These are phyloP conservation scores for Babylonia areolata DNA, from an alignment of 1,140 invertebrate species.

Conservation along the genomic window DNA sequence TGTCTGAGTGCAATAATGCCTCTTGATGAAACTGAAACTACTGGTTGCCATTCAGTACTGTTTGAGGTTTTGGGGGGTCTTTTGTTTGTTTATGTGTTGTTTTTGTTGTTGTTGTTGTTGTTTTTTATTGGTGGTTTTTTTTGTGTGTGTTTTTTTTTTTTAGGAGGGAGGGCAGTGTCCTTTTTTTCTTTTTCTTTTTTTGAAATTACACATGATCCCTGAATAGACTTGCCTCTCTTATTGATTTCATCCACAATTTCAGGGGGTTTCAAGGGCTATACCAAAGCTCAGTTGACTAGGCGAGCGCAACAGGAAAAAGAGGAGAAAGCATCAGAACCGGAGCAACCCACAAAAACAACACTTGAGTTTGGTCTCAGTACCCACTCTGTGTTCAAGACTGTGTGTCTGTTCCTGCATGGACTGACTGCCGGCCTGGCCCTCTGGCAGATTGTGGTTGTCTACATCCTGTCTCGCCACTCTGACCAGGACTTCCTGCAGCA, in stretches of 20 bases:
- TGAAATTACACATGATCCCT: too few relatives aligned
- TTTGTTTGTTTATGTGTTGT: too few relatives aligned
- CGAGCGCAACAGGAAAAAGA: slow-evolving; percentile 56
- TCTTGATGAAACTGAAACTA: too few relatives aligned
- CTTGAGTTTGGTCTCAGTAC: slow-evolving; percentile 67
- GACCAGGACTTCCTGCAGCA: slow-evolving; percentile 64
- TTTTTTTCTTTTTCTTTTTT: too few relatives aligned
- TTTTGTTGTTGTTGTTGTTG: too few relatives aligned
- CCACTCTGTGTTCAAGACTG: slow-evolving; percentile 61
- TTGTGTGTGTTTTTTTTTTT: too few relatives aligned
- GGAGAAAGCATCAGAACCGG: slow-evolving; percentile 47
- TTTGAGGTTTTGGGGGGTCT: too few relatives aligned
- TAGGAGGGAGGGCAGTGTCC: too few relatives aligned
- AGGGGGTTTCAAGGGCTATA: slow-evolving; percentile 69
- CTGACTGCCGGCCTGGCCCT: slow-evolving; percentile 65
- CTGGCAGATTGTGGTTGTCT: slow-evolving; percentile 69
- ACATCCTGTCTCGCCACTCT: slow-evolving; percentile 52
- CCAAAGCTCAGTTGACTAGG: slow-evolving; percentile 61
- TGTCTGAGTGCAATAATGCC: too few relatives aligned
- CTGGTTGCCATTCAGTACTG: too few relatives aligned
- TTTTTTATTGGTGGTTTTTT: too few relatives aligned
- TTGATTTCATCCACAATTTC: slow-evolving; percentile 38
- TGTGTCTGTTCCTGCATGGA: slow-evolving; percentile 70
- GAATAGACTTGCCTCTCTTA: too few relatives aligned
- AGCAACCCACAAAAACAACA: slow-evolving; percentile 56